Conservation (phyloP, 2,797 vertebrate species). For the Agapornis canus region DNA sequence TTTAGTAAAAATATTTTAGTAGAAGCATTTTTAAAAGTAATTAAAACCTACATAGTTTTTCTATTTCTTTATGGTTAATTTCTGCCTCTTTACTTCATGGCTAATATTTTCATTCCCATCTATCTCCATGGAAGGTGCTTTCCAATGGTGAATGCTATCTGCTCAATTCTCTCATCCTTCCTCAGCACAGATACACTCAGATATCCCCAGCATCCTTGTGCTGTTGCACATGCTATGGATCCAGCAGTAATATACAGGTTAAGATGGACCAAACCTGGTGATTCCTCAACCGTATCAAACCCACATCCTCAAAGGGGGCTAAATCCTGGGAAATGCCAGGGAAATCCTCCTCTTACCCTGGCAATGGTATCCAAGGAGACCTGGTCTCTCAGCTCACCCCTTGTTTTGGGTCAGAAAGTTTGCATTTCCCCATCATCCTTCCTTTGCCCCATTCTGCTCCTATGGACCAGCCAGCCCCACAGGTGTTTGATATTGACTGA, state of each 20-base stretch:
- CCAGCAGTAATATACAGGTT: neutral
- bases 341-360: neutral
- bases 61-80: neutral
- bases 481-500: neutral
- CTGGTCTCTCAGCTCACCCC: neutral
- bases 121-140: neutral
- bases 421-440: neutral
- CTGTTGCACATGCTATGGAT: neutral
- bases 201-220: neutral
- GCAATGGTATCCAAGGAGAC: neutral
- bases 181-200: neutral
- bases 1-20: neutral
- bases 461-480: neutral
- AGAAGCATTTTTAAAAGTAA: neutral
- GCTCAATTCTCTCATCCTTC: neutral
- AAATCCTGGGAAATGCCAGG: neutral
- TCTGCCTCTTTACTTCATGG: neutral
- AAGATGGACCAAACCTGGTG: neutral
- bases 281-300: neutral
- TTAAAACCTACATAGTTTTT: neutral
- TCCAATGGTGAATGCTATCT: neutral
- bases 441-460: neutral
- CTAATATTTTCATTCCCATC: neutral
- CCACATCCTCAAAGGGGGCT: fast-evolving
- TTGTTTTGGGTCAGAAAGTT: neutral